Evolutionary conservation across 1,140 invertebrate genomes (phyloP).

Genomic region (Drosophila guanche): DNA sequence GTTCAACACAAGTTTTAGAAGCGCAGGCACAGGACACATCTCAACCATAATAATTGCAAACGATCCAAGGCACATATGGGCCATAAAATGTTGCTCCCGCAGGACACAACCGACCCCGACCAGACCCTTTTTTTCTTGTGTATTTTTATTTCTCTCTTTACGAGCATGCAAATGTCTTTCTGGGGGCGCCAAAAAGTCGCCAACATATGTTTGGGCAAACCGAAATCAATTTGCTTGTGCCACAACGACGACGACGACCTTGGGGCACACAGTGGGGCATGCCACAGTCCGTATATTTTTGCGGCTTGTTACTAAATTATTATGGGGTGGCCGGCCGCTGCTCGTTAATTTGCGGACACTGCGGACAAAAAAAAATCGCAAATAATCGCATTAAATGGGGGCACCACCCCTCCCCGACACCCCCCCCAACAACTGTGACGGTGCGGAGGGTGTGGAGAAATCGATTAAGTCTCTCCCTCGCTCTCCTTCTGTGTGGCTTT

Average conservation of each 20-base stretch:
- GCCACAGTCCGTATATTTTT: slow-evolving; percentile 4
- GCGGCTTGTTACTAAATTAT: slow-evolving; percentile 61
- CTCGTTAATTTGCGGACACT: slow-evolving; percentile 65
- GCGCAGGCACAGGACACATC: too few relatives aligned
- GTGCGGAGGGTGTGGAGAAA: slow-evolving; percentile 15
- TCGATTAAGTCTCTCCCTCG: slow-evolving; percentile 39
- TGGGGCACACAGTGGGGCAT: slow-evolving; percentile 29
- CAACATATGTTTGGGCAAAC: slow-evolving; percentile 61
- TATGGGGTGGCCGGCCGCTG: slow-evolving; percentile 29
- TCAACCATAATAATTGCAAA: slow-evolving; percentile 72
- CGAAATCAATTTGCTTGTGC: slow-evolving; percentile 67
- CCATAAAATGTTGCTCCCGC: slow-evolving; percentile 62
- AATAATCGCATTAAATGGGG: slow-evolving; percentile 59
- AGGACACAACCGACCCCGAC: slow-evolving; percentile 23
- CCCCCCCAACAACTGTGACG: slow-evolving; percentile 5
- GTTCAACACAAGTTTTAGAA: slow-evolving; percentile 16
- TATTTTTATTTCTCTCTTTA: slow-evolving; percentile 71
- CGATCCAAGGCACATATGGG: slow-evolving; percentile 51
- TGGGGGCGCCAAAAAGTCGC: slow-evolving; percentile 59
- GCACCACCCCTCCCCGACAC: not conserved
- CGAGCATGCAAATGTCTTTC: slow-evolving; percentile 65
- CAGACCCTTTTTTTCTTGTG: slow-evolving; percentile 36
- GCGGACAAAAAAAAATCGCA: slow-evolving; percentile 55
- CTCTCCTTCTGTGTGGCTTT: not conserved
- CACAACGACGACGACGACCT: slow-evolving; percentile 39